These are phyloP conservation scores for Peribatodes rhomboidaria DNA, from an alignment of 2,888 invertebrate species.

Conservation along the genomic window DNA sequence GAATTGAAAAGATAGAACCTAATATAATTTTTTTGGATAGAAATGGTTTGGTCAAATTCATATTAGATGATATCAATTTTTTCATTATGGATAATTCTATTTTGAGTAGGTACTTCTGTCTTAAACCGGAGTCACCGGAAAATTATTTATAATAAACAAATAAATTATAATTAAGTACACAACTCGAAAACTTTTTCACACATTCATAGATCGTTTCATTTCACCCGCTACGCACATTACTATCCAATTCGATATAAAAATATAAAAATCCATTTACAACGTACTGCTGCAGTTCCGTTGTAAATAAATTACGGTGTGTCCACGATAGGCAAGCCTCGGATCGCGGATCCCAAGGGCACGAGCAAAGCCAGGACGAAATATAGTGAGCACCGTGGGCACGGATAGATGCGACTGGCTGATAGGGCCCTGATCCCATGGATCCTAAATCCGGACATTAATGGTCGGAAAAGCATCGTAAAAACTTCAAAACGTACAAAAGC, in stretches of 20 bases:
- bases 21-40: no score
- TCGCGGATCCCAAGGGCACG: conserved; percentile 25
- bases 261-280: conserved; percentile 61
- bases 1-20: no score
- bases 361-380: conserved; percentile 32
- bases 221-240: conserved; percentile 48
- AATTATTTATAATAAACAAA: background rate
- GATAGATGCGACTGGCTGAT: background rate
- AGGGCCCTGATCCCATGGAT: conserved; percentile 4
- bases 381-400: conserved; percentile 5
- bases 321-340: conserved; percentile 47
- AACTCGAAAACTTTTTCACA: conserved; percentile 9
- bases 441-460: background rate
- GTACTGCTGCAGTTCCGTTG: conserved; percentile 52
- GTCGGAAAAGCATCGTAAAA: conserved; percentile 1
- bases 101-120: no score
- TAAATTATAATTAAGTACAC: background rate
- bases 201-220: conserved; percentile 50
- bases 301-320: conserved; percentile 68
- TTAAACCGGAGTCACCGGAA: no score
- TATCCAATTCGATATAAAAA: conserved; percentile 61
- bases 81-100: no score
- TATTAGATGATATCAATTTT: no score
- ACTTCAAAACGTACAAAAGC: background rate
- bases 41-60: no score